Evolutionary conservation across 2,113 vertebrate genomes (phyloP).

Genomic region (Suncus etruscus): DNA sequence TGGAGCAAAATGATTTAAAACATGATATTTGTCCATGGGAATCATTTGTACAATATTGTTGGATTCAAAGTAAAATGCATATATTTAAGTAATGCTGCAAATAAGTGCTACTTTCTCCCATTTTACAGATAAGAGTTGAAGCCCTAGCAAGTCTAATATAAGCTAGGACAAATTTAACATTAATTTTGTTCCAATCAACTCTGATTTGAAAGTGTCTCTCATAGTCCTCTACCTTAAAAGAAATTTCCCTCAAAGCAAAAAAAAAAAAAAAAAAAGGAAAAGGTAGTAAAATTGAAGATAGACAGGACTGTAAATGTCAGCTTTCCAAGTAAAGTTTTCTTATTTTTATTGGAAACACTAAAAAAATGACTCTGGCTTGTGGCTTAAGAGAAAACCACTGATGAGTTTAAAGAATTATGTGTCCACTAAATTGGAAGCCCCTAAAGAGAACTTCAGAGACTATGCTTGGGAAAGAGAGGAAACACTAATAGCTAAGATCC

Average conservation of each 20-base stretch:
- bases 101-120: neutral
- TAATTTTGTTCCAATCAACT: neutral
- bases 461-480: neutral
- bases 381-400: neutral
- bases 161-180: neutral
- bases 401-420: neutral
- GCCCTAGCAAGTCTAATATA: neutral
- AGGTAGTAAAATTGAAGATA: no score
- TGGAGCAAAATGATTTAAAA: neutral
- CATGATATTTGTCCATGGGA: neutral
- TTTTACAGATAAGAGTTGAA: conserved; percentile 23
- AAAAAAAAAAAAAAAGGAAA: no score
- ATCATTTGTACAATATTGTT: neutral
- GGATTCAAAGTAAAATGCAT: neutral
- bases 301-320: neutral
- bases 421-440: neutral
- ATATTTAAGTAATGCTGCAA: neutral
- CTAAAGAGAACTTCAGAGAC: neutral
- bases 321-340: neutral
- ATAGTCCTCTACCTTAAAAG: neutral
- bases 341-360: neutral
- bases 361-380: neutral
- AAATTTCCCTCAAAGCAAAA: neutral
- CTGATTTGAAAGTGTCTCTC: neutral
- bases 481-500: neutral